Percentiles rank a stretch among this genome's conserved stretches.
These are phyloP conservation scores for Drosophila ogumai DNA, from an alignment of 1,140 invertebrate genomes.

Conservation along the genomic window DNA sequence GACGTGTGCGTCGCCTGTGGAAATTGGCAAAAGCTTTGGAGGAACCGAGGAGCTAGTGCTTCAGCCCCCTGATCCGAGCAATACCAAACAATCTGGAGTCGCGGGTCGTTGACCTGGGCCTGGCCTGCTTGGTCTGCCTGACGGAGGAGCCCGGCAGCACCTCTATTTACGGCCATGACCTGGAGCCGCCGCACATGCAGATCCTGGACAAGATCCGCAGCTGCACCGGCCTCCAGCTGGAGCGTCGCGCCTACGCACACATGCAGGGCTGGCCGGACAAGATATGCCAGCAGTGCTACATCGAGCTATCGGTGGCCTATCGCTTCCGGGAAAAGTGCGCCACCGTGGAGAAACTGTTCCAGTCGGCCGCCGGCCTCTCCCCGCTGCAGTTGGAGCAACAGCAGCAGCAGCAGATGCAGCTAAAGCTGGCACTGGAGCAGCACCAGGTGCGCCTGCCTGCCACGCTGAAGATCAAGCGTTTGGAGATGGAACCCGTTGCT, in stretches of 20 bases:
- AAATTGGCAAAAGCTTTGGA: not conserved
- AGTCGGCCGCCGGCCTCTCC: constrained; percentile 10
- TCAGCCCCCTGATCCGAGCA: constrained; percentile 9
- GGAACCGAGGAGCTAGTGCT: not conserved
- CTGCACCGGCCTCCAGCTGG: constrained; percentile 85
- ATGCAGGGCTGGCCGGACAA: constrained; percentile 64
- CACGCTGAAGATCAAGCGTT: constrained; percentile 57
- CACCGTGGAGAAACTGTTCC: constrained; percentile 64
- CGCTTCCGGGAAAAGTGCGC: constrained; percentile 78
- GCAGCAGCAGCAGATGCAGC: constrained; percentile 41
- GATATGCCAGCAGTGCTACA: constrained; percentile 71
- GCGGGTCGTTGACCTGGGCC: constrained; percentile 85
- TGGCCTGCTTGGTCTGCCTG: constrained; percentile 87
- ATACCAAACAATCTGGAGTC: constrained; percentile 27
- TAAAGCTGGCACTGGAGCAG: constrained; percentile 52
- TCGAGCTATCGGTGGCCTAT: constrained; percentile 71
- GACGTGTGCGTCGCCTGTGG: not conserved
- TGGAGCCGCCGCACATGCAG: constrained; percentile 84
- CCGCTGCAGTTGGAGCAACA: constrained; percentile 32
- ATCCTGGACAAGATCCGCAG: constrained; percentile 87
- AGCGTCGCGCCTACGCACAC: not conserved
- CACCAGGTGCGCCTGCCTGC: constrained; percentile 61
- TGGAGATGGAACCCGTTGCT: constrained; percentile 27
- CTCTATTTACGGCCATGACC: constrained; percentile 86
- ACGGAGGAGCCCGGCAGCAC: constrained; percentile 85